Base-by-base conservation (phyloP, 2,113 vertebrate genomes). In the Cariama cristata region DNA sequence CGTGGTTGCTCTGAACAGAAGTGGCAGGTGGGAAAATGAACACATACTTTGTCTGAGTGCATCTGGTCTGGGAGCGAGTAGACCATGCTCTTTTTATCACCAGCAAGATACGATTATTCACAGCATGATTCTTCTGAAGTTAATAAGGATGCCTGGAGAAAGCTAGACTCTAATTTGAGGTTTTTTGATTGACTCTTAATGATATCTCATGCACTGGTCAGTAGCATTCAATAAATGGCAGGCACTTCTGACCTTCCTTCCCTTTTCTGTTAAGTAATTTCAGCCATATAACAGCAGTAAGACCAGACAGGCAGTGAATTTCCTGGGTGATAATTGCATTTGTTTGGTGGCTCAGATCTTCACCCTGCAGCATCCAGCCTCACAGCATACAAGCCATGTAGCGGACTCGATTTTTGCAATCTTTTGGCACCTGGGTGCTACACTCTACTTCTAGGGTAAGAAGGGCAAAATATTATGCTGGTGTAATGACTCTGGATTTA, bases 11-110 rank as follows among this genome's bases (percentile, higher is more conserved):
- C 76, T 93, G 86, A 94, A 35, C 63, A 80, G 86, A 94, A 92
- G 66, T 85, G 92, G 85, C 96, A 97, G 79, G 95, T 88, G 92
- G 93, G 89, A 89, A 91, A 93, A 87, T 49, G 90, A 97, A 80
- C 82, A 80, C 35, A 9, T 26, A 58, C 12, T 64, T 58, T 96
- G 93, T 95, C 88, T 85, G 76, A 96, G 89, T 86, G 45, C 73
- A 64, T 67, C 91, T 88, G 86, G 67, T 72, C 88, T n/a, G 40
- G 86, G 68, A 93, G 50, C 4, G 9, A 93, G 72, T 4, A 81
- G 88, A 91, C 52, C 33, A 15, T 40, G 64, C 68, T 93, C 82
- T 93, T 86, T 88, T 81, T 89, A 56, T 82, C 55, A 80, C 86
- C 86, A 85, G 91, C 77, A 76, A 94, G 95, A 92, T 89, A 62